A percentile compares a stretch with the other conserved stretches of the same genome.
These are phyloP conservation scores for Anas bahamensis DNA, from an alignment of 2,797 vertebrate genomes.

Conservation along the genomic window DNA sequence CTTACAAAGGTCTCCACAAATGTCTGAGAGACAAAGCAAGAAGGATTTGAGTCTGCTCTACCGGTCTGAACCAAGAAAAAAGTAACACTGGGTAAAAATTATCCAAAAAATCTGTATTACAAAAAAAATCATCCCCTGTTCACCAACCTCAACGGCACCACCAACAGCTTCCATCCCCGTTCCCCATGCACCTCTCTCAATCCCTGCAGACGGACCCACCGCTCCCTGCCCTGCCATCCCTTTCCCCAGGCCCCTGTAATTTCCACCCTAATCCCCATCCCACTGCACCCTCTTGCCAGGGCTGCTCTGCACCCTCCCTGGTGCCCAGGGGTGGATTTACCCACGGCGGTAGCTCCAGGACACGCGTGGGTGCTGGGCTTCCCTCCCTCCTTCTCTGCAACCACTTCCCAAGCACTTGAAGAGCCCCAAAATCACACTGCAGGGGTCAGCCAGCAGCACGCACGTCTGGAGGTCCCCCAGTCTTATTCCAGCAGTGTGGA, in stretches of 20 bases:
- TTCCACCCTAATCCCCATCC: background rate
- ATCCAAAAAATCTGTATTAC: background rate
- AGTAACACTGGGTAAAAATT: background rate
- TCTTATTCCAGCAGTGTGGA: too few species aligned
- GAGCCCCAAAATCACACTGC: background rate
- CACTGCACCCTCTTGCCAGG: fast-evolving
- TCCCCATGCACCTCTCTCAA: background rate
- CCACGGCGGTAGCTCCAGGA: background rate
- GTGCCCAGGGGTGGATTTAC: background rate
- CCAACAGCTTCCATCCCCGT: background rate
- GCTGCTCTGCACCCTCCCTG: background rate
- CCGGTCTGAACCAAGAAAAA: background rate
- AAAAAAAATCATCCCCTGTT: background rate
- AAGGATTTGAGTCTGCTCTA: background rate
- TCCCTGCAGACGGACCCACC: background rate
- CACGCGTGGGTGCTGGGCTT: background rate
- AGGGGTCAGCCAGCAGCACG: too few species aligned
- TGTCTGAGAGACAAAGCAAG: background rate
- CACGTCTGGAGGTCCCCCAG: too few species aligned
- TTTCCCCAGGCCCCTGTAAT: background rate
- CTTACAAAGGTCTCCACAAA: background rate
- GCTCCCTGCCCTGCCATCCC: background rate
- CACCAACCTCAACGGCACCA: background rate
- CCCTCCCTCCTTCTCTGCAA: background rate
- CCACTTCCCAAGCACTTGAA: background rate